Percentiles rank a stretch among this genome's conserved stretches.
Evolutionary conservation across 2,113 vertebrate genomes (phyloP).

Genomic region (Charina bottae): DNA sequence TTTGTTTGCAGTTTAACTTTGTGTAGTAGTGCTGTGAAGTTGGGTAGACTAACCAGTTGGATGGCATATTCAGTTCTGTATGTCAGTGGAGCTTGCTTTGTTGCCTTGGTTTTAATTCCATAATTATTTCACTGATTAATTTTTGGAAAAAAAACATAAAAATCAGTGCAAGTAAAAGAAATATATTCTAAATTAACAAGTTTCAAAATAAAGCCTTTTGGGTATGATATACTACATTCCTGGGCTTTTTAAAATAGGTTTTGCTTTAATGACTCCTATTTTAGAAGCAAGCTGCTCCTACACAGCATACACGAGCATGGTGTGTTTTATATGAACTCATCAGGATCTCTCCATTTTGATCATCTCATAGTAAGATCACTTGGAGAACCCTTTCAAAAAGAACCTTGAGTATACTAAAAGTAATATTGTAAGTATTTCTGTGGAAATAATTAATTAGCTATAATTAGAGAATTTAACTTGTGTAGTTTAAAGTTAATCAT

Average conservation of each 20-base stretch:
- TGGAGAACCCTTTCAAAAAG: constrained; percentile 20
- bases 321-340: constrained; percentile 1
- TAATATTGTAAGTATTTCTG: not conserved
- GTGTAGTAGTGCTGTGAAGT: constrained; percentile 55
- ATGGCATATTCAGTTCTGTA: constrained; percentile 28
- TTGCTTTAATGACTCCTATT: not conserved
- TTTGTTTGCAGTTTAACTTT: constrained; percentile 38
- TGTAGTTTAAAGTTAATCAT: not conserved
- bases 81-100: constrained; percentile 62
- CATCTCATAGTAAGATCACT: not conserved
- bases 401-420: not conserved
- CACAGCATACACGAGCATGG: constrained; percentile 33
- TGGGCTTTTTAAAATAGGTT: constrained; percentile 6
- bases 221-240: not conserved
- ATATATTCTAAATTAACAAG: not conserved
- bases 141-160: constrained; percentile 18
- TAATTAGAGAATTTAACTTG: not conserved
- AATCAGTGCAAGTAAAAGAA: not conserved
- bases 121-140: constrained; percentile 2
- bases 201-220: not conserved
- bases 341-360: not conserved
- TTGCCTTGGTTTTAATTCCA: not conserved
- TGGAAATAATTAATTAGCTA: not conserved
- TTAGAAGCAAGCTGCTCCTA: constrained; percentile 58
- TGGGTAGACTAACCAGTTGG: constrained; percentile 59